Conservation (phyloP, 2,888 invertebrate species). For the Synanthedon myopaeformis region DNA sequence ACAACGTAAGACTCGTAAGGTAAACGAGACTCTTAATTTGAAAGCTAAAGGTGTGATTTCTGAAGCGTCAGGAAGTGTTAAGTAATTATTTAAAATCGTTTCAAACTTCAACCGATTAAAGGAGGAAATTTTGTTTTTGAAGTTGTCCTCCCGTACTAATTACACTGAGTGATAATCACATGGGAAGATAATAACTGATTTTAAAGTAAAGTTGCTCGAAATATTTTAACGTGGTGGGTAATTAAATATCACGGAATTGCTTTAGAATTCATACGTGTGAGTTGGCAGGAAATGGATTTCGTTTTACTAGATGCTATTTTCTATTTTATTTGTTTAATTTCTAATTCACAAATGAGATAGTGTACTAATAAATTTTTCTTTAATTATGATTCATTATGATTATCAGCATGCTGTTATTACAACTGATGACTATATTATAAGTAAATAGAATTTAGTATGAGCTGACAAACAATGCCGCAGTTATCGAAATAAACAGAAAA, state of each 20-base stretch:
- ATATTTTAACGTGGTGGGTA: neutral
- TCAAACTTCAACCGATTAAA: slow-evolving; percentile 27
- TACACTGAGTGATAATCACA: neutral
- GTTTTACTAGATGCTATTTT: no score
- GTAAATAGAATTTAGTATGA: no score
- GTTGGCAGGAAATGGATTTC: no score
- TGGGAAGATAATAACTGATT: neutral
- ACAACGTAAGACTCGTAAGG: slow-evolving; percentile 17
- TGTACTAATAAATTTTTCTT: no score
- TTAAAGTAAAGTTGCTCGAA: neutral
- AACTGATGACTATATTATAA: no score
- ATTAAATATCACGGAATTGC: neutral
- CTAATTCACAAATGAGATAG: no score
- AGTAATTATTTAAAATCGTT: slow-evolving; percentile 52
- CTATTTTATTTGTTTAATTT: no score
- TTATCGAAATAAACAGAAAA: no score
- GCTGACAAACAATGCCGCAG: no score
- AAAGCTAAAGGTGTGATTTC: slow-evolving; percentile 62
- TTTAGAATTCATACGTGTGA: no score
- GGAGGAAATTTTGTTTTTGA: slow-evolving; percentile 2
- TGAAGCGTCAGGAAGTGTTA: slow-evolving; percentile 49
- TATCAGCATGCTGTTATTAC: no score
- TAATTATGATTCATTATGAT: no score
- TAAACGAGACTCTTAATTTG: slow-evolving; percentile 55
- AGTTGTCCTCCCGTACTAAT: neutral